A percentile compares a stretch with the other conserved stretches of the same genome.
Conservation (phyloP, 2,797 vertebrate species). For the Mycteria americana region DNA sequence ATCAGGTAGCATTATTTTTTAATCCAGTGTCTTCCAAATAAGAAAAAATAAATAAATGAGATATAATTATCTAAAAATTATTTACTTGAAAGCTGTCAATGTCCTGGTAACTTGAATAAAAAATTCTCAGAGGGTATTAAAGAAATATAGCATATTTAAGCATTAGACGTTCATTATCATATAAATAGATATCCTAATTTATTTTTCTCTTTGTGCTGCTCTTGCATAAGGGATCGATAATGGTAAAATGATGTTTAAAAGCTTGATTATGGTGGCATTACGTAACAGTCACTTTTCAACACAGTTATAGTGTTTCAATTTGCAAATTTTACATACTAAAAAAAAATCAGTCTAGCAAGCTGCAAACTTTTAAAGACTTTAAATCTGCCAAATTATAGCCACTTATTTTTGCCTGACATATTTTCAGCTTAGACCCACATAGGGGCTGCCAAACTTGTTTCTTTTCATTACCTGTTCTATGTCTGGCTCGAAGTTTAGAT, state of each 20-base stretch:
- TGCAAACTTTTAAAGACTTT: conserved; percentile 78
- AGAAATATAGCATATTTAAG: neutral
- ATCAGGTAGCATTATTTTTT: neutral
- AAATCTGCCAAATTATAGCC: conserved; percentile 79
- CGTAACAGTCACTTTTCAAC: conserved; percentile 62
- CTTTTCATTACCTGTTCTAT: conserved; percentile 84
- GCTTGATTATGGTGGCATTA: conserved; percentile 45
- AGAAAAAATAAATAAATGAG: neutral
- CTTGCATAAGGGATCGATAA: neutral
- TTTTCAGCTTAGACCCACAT: conserved; percentile 75
- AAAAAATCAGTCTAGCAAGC: conserved; percentile 54
- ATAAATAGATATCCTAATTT: neutral
- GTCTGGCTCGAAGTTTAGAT: conserved; percentile 81
- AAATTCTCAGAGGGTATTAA: neutral
- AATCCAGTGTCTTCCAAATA: neutral
- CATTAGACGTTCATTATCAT: neutral
- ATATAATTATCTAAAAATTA: neutral
- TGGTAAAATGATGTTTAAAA: conserved; percentile 34
- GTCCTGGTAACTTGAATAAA: neutral
- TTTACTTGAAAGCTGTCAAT: neutral
- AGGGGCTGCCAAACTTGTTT: conserved; percentile 80
- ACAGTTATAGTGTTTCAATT: conserved; percentile 71
- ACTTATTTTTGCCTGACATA: conserved; percentile 78
- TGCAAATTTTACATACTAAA: conserved; percentile 70
- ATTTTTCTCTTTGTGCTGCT: conserved; percentile 2